phyloP scores from a whole-genome alignment of 2,113 vertebrate species.

The Sturnus vulgaris region DNA sequence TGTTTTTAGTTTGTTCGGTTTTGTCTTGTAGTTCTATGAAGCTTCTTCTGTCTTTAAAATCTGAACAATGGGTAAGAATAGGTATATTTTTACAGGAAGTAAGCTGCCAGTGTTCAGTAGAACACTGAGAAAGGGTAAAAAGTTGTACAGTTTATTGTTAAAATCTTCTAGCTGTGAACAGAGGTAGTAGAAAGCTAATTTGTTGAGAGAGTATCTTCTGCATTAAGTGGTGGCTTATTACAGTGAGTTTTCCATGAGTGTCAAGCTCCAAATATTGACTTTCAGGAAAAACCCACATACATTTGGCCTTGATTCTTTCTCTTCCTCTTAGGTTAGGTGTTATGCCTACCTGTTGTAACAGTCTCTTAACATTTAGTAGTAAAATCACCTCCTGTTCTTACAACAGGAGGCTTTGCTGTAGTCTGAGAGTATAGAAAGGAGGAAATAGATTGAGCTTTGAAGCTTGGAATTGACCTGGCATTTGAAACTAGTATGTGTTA shows the following conservation, averaged over 20 bases:
- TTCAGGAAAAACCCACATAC: background rate
- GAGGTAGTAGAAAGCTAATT: background rate
- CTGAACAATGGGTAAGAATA: background rate
- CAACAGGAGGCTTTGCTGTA: background rate
- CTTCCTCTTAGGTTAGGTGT: background rate
- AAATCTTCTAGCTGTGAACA: background rate
- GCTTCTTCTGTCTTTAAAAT: background rate
- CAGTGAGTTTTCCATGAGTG: background rate
- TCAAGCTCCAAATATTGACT: background rate
- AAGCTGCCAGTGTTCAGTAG: background rate
- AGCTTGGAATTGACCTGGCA: background rate
- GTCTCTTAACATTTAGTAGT: background rate
- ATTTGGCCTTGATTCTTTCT: background rate
- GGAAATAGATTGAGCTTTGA: background rate
- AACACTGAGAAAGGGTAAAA: background rate
- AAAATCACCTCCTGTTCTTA: background rate
- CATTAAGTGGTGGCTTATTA: background rate
- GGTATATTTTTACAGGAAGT: background rate
- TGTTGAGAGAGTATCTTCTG: background rate
- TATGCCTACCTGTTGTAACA: background rate
- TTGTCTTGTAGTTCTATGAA: background rate
- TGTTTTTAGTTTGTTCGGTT: background rate
- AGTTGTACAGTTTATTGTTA: background rate
- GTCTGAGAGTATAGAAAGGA: background rate
- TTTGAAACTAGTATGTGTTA: background rate